Evolutionary conservation across 1,140 invertebrate genomes (phyloP).

Genomic region (Acromyrmex charruanus): DNA sequence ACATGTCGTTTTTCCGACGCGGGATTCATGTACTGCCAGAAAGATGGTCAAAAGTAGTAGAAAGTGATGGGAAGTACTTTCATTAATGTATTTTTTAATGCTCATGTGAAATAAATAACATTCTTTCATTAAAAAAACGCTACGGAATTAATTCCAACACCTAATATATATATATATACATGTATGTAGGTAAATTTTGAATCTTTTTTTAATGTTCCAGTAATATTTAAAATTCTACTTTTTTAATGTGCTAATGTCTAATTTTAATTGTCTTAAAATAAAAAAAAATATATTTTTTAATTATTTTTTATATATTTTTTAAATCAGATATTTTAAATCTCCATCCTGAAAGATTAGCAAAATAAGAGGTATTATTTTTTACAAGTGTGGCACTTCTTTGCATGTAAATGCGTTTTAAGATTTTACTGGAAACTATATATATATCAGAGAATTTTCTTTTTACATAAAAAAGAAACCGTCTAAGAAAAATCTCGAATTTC

Average conservation of each 20-base stretch:
- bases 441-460: not conserved
- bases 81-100: too few species aligned
- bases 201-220: not conserved
- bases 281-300: not conserved
- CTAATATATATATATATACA: too few species aligned
- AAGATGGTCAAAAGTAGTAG: too few species aligned
- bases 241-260: not conserved
- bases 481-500: not conserved
- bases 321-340: not conserved
- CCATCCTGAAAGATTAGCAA: not conserved
- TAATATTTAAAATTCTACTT: not conserved
- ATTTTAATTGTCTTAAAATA: not conserved
- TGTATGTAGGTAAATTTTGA: not conserved
- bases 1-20: too few species aligned
- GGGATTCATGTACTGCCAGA: too few species aligned
- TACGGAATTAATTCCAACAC: too few species aligned
- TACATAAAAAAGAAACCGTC: not conserved
- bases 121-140: too few species aligned
- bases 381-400: not conserved
- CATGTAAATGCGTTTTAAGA: not conserved
- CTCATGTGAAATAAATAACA: too few species aligned
- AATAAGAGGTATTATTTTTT: not conserved
- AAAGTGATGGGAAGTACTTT: too few species aligned
- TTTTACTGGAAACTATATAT: not conserved
- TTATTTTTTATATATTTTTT: not conserved